Evolutionary conservation across 2,888 invertebrate species (phyloP).

Genomic region (Craniophora ligustri): DNA sequence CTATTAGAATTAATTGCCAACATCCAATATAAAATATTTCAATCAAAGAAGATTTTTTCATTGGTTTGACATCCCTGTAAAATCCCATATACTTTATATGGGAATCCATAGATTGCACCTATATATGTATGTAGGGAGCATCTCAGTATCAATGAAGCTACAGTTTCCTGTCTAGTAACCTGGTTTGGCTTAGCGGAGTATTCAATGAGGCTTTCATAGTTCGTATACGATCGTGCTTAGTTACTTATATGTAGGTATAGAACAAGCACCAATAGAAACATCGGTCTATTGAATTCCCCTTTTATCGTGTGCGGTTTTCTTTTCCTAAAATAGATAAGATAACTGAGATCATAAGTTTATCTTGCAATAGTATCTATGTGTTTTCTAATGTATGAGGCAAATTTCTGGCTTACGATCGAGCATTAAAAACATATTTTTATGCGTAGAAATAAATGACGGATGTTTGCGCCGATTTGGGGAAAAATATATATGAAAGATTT

Average conservation of each 20-base stretch:
- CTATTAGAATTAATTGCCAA: too few relatives aligned
- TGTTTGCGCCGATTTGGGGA: too few relatives aligned
- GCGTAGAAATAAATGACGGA: too few relatives aligned
- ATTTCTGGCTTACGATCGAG: too few relatives aligned
- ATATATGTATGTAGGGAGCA: slow-evolving; percentile 13
- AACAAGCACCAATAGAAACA: background rate
- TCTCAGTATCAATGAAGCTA: slow-evolving; percentile 67
- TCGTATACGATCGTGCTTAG: slow-evolving; percentile 43
- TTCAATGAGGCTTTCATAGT: slow-evolving; percentile 62
- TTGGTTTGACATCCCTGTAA: slow-evolving; percentile 5
- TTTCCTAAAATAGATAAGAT: slow-evolving; percentile 4
- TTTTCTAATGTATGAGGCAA: too few relatives aligned
- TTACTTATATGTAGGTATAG: too few relatives aligned
- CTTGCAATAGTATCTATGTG: background rate
- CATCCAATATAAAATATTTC: too few relatives aligned
- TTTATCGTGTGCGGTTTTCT: slow-evolving; percentile 27
- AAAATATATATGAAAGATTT: too few relatives aligned
- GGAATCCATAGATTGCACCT: slow-evolving; percentile 5
- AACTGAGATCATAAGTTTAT: slow-evolving; percentile 19
- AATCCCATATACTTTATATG: slow-evolving; percentile 6
- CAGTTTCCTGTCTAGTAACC: slow-evolving; percentile 72
- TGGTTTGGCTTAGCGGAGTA: slow-evolving; percentile 51
- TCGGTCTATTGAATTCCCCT: slow-evolving; percentile 5
- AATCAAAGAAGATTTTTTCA: too few relatives aligned
- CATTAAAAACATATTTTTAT: too few relatives aligned